These are phyloP conservation scores for Allobates femoralis DNA, from an alignment of 2,797 vertebrate species.

Conservation along the genomic window DNA sequence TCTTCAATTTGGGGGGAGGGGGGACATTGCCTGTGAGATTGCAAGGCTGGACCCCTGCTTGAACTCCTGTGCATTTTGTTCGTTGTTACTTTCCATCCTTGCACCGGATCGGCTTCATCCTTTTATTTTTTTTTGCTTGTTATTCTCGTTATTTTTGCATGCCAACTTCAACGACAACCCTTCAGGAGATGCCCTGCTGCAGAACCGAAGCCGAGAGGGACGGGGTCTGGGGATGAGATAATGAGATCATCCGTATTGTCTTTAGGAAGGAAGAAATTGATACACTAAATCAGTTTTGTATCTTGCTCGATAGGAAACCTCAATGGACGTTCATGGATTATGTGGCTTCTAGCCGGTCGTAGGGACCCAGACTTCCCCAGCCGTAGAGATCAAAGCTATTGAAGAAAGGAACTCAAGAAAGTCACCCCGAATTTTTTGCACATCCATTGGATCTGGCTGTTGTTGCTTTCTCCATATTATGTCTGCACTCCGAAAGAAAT, in stretches of 20 bases:
- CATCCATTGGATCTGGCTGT: constrained; percentile 67
- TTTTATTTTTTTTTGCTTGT: constrained; percentile 6
- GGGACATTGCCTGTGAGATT: constrained; percentile 9
- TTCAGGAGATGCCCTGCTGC: constrained; percentile 52
- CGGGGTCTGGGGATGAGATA: constrained; percentile 56
- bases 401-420: constrained; percentile 62
- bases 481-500: constrained; percentile 99
- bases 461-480: constrained; percentile 81
- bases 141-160: constrained; percentile 10
- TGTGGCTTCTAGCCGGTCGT: constrained; percentile 28
- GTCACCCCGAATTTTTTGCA: constrained; percentile 55
- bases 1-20: constrained; percentile 54
- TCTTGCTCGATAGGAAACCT: constrained; percentile 13
- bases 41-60: constrained; percentile 47
- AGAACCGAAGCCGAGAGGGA: constrained; percentile 49
- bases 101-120: background rate
- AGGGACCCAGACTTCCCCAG: constrained; percentile 28
- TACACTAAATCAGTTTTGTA: constrained; percentile 48
- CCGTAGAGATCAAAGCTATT: constrained; percentile 8
- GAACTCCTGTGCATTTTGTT: constrained; percentile 46
- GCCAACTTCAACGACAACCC: constrained; percentile 43
- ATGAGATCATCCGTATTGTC: constrained; percentile 58
- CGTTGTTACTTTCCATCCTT: constrained; percentile 33
- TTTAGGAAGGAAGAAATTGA: constrained; percentile 51
- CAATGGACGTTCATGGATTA: constrained; percentile 52